Evolutionary conservation across 2,113 vertebrate species (phyloP).

Genomic region (Pituophis catenifer): DNA sequence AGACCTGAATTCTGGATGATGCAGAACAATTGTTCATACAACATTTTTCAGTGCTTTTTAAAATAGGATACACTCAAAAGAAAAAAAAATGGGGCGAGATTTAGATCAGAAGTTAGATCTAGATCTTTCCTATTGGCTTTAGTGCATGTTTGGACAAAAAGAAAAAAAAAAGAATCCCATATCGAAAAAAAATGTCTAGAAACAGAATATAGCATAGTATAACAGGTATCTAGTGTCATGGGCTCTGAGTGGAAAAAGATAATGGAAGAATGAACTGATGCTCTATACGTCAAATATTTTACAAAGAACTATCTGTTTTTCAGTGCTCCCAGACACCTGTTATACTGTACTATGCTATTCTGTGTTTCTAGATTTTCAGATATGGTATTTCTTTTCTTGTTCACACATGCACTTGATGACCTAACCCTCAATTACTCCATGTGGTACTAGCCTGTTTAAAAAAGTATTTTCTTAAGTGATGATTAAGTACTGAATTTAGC

Average conservation of each 20-base stretch:
- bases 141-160: neutral
- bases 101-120: neutral
- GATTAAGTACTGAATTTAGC: neutral
- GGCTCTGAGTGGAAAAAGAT: neutral
- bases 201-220: neutral
- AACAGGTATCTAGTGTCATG: neutral
- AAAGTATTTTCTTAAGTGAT: neutral
- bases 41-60: neutral
- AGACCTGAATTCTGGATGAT: neutral
- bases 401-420: neutral
- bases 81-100: neutral
- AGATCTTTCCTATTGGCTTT: neutral
- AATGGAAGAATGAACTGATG: neutral
- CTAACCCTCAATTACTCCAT: neutral
- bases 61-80: neutral
- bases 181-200: neutral
- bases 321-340: neutral
- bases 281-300: neutral
- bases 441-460: neutral
- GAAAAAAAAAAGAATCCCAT: neutral
- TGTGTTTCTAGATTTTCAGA: neutral
- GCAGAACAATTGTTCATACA: neutral
- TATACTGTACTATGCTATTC: neutral
- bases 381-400: neutral
- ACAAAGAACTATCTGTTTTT: neutral